Conservation (phyloP, 37 sponge, comb jelly and placozoan genomes). For the Chondrilla cf. caribensis region DNA sequence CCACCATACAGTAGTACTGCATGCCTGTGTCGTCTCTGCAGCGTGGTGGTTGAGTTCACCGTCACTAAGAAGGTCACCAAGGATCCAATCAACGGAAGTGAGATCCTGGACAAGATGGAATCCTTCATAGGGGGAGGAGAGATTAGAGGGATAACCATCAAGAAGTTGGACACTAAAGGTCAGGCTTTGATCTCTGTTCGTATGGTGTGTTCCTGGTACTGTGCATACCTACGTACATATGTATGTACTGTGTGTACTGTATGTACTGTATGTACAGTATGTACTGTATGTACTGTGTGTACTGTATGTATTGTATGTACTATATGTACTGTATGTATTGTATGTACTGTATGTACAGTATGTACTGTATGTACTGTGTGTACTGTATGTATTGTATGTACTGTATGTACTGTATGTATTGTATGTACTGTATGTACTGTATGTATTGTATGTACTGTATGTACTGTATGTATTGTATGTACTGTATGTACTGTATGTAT, state of each 20-base stretch:
- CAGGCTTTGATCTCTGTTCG: too few relatives aligned
- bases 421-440: background rate
- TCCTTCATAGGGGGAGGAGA: background rate
- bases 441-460: background rate
- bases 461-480: background rate
- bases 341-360: background rate
- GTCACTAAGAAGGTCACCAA: background rate
- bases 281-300: too few relatives aligned
- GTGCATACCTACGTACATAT: too few relatives aligned
- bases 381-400: background rate
- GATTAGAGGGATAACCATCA: slow-evolving; percentile 9
- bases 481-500: background rate
- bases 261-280: too few relatives aligned
- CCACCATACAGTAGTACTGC: background rate
- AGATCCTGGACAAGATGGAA: slow-evolving; percentile 5
- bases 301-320: background rate
- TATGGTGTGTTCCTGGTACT: too few relatives aligned
- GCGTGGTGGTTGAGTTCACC: slow-evolving; percentile 4
- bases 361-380: background rate
- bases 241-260: too few relatives aligned
- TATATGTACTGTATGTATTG: background rate
- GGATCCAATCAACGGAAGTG: background rate
- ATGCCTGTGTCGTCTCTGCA: too few relatives aligned
- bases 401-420: background rate
- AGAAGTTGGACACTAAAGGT: slow-evolving; percentile 18